phyloP scores from a whole-genome alignment of 2,113 vertebrate species.

The Oostethus manadensis region DNA sequence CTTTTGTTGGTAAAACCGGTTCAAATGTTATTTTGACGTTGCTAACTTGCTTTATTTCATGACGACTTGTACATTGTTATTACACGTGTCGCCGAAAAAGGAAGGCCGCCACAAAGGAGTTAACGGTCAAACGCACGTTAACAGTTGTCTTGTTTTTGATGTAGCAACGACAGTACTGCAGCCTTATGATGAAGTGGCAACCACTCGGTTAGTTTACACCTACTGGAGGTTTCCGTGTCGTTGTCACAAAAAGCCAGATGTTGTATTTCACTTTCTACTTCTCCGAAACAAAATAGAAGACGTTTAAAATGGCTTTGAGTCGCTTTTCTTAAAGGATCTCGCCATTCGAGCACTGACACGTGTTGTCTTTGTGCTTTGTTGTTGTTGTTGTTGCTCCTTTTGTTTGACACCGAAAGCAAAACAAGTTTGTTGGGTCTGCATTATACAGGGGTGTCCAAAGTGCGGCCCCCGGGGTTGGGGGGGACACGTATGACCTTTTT shows the following conservation, averaged over 20 bases:
- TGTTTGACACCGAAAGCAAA: slow-evolving; percentile 3
- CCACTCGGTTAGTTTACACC: slow-evolving; percentile 29
- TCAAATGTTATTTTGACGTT: neutral
- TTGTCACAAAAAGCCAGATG: slow-evolving; percentile 12
- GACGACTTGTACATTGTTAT: too few relatives aligned
- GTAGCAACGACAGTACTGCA: too few relatives aligned
- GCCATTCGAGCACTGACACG: neutral
- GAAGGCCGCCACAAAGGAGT: too few relatives aligned
- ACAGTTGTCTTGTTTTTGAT: too few relatives aligned
- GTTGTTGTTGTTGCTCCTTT: slow-evolving; percentile 5
- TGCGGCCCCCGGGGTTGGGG: too few relatives aligned
- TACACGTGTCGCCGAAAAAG: too few relatives aligned
- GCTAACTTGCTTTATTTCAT: too few relatives aligned
- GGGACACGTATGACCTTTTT: too few relatives aligned
- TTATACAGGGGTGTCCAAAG: too few relatives aligned
- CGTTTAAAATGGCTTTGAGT: neutral
- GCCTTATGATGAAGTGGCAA: neutral
- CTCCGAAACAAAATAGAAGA: neutral
- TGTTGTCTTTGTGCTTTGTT: slow-evolving; percentile 18
- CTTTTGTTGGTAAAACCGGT: neutral
- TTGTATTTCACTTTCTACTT: slow-evolving; percentile 27
- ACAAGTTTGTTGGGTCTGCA: slow-evolving; percentile 1
- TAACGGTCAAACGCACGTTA: too few relatives aligned
- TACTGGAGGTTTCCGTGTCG: slow-evolving; percentile 43
- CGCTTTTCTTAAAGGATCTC: neutral